Evolutionary conservation across 2,888 invertebrate genomes (phyloP), one percentile per base, ranked within the genome.

Genomic region (Macrosoma leucophasiata): DNA sequence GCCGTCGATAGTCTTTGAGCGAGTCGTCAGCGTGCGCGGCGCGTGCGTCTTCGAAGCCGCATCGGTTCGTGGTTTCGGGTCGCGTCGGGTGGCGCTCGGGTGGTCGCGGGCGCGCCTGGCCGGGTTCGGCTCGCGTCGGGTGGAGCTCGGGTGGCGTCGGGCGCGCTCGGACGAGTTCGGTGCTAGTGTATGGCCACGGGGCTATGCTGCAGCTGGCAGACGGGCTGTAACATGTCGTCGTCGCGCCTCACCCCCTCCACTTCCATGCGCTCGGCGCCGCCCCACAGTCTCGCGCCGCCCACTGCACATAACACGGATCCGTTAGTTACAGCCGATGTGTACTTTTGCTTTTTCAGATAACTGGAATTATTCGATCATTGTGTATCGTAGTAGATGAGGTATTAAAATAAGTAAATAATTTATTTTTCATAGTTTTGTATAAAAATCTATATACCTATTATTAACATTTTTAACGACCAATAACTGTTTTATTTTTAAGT

Each of bases 101-200:
- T 13, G 13, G 17, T 24, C 28, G 14, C 23, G 29, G 19, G 26
- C 43, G 34, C 29, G 23, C 22, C 25, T 33, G 32, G 36, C 34
- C 38, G 36, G 15, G 14, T 28, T 17, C 39, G 29, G 36, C 9
- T 17, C 11, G 31, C n/a, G 29, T 11, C 28, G 27, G 27, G 29
- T 20, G 27, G 23, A 15, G 13, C 17, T 21, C 20, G 26, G 6
- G 33, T 23, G 17, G 29, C 21, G 35, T 27, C 23, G 29, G 20
- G 26, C 40, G 27, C 21, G 39, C 25, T 21, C 39, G 41, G 34
- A 31, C 24, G 29, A 28, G 12, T 33, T 18, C 39, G 36, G 40
- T 43, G 51, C 74, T 79, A 85, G 77, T 96, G 96, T 75, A 95
- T 96, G 74, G 93, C 95, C 65, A 96, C 95, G 59, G 96, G 95